Evolutionary conservation across 64 coral and sea anemone species (phyloP).

Genomic region (Porites lutea): DNA sequence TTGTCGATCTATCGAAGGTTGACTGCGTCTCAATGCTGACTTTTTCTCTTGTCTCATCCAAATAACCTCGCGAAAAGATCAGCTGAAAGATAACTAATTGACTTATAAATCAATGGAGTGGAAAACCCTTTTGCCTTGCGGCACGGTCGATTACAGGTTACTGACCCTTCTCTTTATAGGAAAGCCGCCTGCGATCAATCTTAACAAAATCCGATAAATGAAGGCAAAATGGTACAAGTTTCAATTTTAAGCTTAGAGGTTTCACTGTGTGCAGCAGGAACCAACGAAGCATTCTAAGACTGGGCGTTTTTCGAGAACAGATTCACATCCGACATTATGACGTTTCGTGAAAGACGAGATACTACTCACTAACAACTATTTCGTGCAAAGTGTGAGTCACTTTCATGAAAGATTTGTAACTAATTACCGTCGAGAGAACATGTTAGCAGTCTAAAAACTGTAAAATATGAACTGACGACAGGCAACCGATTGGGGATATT

Average conservation of each 20-base stretch:
- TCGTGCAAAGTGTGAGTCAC: too few relatives aligned
- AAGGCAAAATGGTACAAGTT: background rate
- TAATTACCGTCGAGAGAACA: background rate
- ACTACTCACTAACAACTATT: background rate
- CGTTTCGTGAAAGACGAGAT: too few relatives aligned
- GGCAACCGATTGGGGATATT: background rate
- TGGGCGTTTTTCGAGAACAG: background rate
- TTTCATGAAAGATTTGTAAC: slow-evolving; percentile 7
- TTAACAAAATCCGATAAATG: background rate
- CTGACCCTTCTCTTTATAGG: background rate
- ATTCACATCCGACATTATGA: background rate
- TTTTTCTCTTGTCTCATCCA: background rate
- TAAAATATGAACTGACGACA: background rate
- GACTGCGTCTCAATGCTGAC: background rate
- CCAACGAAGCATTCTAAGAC: background rate
- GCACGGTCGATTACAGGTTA: background rate
- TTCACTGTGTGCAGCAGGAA: too few relatives aligned
- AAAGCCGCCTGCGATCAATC: background rate
- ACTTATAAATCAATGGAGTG: slow-evolving; percentile 7
- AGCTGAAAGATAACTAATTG: slow-evolving; percentile 16
- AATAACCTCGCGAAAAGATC: slow-evolving; percentile 16
- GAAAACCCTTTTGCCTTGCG: slow-evolving; percentile 2
- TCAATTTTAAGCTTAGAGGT: too few relatives aligned
- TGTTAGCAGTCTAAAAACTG: background rate
- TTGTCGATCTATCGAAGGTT: background rate